Percentiles rank a stretch among this genome's conserved stretches.
Conservation (phyloP, 2,888 invertebrate genomes). For the Cylindroiulus punctatus region DNA sequence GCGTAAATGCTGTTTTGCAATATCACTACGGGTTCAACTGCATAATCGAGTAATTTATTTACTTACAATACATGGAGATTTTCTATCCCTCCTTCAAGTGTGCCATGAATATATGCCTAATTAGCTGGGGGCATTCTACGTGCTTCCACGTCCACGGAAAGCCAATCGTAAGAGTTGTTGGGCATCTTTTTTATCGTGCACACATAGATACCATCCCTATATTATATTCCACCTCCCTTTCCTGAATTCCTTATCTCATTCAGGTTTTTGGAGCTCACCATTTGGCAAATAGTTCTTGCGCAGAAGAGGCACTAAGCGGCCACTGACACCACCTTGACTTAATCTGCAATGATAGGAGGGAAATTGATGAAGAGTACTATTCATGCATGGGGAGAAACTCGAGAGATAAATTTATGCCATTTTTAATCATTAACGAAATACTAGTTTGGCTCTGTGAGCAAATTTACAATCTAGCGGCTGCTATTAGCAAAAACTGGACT, state of each 20-base stretch:
- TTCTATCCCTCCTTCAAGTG: constrained; percentile 2
- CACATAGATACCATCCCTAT: constrained; percentile 30
- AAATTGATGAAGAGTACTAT: constrained; percentile 43
- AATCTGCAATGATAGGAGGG: constrained; percentile 45
- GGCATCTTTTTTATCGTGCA: constrained; percentile 21
- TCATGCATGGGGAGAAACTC: constrained; percentile 19
- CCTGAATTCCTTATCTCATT: constrained; percentile 47
- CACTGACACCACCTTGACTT: constrained; percentile 53
- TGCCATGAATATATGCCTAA: constrained; percentile 40
- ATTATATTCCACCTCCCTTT: constrained; percentile 40
- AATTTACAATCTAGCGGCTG: constrained; percentile 12
- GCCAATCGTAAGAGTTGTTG: constrained; percentile 13
- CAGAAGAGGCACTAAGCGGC: constrained; percentile 48
- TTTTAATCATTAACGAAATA: constrained; percentile 36
- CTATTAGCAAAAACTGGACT: neutral
- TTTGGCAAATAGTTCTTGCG: constrained; percentile 18
- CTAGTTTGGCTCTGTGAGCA: neutral
- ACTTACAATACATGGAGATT: neutral
- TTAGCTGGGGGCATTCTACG: constrained; percentile 26
- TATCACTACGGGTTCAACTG: neutral
- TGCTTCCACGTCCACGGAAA: constrained; percentile 41
- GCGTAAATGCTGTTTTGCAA: neutral
- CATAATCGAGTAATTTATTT: neutral
- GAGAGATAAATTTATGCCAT: constrained; percentile 43
- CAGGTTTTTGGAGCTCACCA: constrained; percentile 35